Evolutionary conservation across 2,888 invertebrate species (phyloP), one percentile per base, ranked within the genome.

Genomic region (Sabatieria punctata): DNA sequence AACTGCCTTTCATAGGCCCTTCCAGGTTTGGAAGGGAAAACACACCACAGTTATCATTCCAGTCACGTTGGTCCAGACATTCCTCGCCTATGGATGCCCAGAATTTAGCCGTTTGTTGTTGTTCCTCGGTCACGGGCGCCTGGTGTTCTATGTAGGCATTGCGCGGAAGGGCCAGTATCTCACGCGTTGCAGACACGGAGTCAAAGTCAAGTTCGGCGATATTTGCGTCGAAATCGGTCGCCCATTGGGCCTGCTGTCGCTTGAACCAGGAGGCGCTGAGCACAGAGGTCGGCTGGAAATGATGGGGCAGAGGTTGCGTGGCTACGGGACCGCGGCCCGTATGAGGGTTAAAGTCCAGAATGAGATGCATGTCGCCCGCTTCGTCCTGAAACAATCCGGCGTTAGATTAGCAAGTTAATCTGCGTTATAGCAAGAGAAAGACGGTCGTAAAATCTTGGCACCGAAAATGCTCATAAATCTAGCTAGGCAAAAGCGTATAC

Each of bases 161-260:
- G 13, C 24, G 11, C 4, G 42, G 23, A 15, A n/a, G 38, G 4
- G 19, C 4, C 4, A 33, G 13, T 18, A 43, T 19, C 13, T 37
- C 38, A 2, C 15, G 3, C 23, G 45, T 25, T 46, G 11, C 39
- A 3, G 4, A 4, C 18, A 46, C 41, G 26, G 39, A 18, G 21
- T 58, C 61, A 48, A 65, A 64, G 49, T 63, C 61, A 38, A 64
- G 54, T 8, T 64, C 54, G 18, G 64, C 64, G 41, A 64, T 56
- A 23, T 62, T 57, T 15, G 60, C 54, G 50, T 64, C 64, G 46
- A 60, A 60, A 51, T 60, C 59, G 35, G 43, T 46, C 18, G 54
- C 52, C 23, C 46, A 46, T 4, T 26, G 40, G 15, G 27, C 25
- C 18, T 18, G 46, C 4, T 18, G 21, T 2, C 38, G 25, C 2